Conservation (phyloP, 2,113 vertebrate species). For the Mormyrus iriodes region DNA sequence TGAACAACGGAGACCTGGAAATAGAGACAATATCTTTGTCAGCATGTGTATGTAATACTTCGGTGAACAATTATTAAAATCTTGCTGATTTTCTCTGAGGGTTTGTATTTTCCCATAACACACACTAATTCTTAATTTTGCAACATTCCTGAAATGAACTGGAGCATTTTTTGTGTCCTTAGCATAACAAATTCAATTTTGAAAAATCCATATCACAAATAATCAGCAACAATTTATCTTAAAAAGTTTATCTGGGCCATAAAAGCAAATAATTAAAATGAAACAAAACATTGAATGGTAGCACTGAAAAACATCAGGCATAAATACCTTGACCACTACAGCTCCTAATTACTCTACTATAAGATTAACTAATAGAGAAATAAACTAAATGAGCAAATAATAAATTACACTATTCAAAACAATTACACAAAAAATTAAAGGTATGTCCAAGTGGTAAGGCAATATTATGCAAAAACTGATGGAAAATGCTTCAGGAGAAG, state of each 20-base stretch:
- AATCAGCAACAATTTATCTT: neutral
- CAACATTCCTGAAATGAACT: neutral
- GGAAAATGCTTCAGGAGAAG: neutral
- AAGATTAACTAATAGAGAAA: neutral
- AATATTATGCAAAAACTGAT: neutral
- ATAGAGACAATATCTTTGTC: conserved; percentile 18
- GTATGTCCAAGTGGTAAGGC: neutral
- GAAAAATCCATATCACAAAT: neutral
- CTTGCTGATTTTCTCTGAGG: neutral
- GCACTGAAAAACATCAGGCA: neutral
- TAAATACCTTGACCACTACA: neutral
- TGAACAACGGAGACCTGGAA: conserved; percentile 37
- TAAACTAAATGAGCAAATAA: conserved; percentile 29
- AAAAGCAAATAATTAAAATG: neutral
- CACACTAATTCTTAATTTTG: neutral
- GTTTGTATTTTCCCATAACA: neutral
- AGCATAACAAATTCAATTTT: neutral
- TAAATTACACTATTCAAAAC: neutral
- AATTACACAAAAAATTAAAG: neutral
- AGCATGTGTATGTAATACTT: neutral
- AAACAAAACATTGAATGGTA: neutral
- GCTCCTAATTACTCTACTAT: neutral
- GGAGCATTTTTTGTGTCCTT: neutral
- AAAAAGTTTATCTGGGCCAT: neutral
- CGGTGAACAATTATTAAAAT: neutral